Percentiles rank a stretch among this genome's conserved stretches.
Conservation (phyloP, 64 coral and sea anemone species). For the Montipora capricornis region DNA sequence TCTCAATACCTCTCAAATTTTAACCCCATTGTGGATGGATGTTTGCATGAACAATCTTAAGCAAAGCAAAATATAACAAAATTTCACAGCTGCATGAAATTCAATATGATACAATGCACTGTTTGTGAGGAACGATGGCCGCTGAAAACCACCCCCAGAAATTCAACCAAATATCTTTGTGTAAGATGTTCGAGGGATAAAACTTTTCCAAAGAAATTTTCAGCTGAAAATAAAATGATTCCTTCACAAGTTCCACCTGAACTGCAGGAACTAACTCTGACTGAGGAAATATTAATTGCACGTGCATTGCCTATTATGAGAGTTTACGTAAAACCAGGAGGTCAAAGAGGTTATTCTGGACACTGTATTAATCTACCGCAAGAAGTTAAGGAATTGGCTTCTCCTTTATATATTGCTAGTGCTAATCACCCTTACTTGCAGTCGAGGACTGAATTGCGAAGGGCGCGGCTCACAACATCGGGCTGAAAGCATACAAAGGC, state of each 20-base stretch:
- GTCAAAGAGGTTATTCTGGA: conserved; percentile 64
- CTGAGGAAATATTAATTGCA: conserved; percentile 47
- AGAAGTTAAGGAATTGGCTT: conserved; percentile 29
- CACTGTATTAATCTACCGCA: conserved; percentile 35
- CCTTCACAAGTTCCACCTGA: conserved; percentile 45
- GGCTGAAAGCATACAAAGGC: no score
- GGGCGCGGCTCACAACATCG: no score
- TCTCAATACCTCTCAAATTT: not conserved
- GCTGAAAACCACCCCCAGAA: conserved; percentile 12
- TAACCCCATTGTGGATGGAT: not conserved
- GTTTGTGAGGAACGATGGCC: conserved; percentile 43
- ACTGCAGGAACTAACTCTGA: conserved; percentile 27
- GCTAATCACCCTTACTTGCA: no score
- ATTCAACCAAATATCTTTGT: not conserved
- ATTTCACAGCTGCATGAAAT: conserved; percentile 8
- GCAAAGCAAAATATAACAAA: conserved; percentile 42
- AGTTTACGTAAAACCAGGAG: conserved; percentile 58
- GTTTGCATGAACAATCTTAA: conserved; percentile 6
- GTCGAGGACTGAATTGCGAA: no score
- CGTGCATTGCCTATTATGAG: conserved; percentile 52
- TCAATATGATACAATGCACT: conserved; percentile 16
- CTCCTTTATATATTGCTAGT: no score
- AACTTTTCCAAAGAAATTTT: conserved; percentile 52
- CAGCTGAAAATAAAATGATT: conserved; percentile 52
- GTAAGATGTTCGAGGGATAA: conserved; percentile 33